These are phyloP conservation scores for Drymodes brunneopygia DNA, from an alignment of 2,113 vertebrate genomes.

Conservation along the genomic window DNA sequence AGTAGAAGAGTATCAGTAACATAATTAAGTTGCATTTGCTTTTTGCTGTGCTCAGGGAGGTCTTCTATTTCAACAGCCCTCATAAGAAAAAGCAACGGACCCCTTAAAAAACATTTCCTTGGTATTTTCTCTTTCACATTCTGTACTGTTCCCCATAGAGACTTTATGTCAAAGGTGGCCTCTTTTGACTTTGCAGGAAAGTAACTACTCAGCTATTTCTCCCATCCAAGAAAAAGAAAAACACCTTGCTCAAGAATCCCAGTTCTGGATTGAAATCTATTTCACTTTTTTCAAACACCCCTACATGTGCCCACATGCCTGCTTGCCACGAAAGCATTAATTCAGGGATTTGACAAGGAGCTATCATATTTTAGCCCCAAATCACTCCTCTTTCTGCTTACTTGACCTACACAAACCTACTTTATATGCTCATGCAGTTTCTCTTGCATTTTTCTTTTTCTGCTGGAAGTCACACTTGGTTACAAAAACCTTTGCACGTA, in stretches of 20 bases:
- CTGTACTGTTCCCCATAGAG: background rate
- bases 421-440: background rate
- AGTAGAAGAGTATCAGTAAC: background rate
- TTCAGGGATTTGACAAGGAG: background rate
- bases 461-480: background rate
- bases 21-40: background rate
- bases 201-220: constrained; percentile 7
- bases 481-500: background rate
- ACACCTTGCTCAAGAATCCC: background rate
- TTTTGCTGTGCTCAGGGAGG: background rate
- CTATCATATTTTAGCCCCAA: background rate
- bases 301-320: background rate
- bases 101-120: background rate
- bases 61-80: background rate
- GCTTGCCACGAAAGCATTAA: background rate
- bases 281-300: background rate
- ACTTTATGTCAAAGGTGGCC: background rate
- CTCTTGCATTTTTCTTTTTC: background rate
- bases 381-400: background rate
- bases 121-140: background rate
- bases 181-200: background rate
- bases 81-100: background rate
- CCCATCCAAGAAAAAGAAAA: constrained; percentile 21
- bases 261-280: background rate
- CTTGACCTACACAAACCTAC: background rate